Conservation (phyloP, 1,140 invertebrate genomes). For the Drosophila kanapiae region DNA sequence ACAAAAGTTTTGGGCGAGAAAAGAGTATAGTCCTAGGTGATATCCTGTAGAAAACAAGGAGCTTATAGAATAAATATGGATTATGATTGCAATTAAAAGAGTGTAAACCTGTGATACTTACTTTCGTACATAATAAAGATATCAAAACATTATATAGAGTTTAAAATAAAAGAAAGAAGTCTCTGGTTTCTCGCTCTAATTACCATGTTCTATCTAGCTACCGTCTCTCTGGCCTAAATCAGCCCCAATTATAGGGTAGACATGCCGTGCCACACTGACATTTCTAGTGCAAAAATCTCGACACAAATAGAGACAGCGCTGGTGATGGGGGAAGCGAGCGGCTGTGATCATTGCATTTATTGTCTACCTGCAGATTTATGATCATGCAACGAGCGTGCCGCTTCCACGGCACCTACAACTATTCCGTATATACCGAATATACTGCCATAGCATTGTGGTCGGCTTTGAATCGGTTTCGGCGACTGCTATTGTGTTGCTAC, state of each 20-base stretch:
- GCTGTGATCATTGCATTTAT: slow-evolving; percentile 51
- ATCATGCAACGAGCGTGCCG: slow-evolving; percentile 57
- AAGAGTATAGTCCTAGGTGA: background rate
- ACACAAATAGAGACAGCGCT: slow-evolving; percentile 46
- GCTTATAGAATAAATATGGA: background rate
- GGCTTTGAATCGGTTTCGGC: slow-evolving; percentile 22
- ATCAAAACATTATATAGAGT: too few relatives aligned
- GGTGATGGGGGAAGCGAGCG: slow-evolving; percentile 7
- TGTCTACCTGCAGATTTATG: slow-evolving; percentile 64
- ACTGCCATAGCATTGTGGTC: slow-evolving; percentile 31
- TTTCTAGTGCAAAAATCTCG: slow-evolving; percentile 55
- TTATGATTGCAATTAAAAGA: too few relatives aligned
- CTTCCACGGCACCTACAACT: slow-evolving; percentile 50
- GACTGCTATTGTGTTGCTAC: slow-evolving; percentile 3
- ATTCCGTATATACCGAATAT: slow-evolving; percentile 14
- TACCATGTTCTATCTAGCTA: slow-evolving; percentile 1
- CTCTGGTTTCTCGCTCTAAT: slow-evolving; percentile 10
- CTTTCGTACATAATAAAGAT: too few relatives aligned
- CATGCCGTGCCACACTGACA: slow-evolving; percentile 45
- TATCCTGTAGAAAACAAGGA: slow-evolving; percentile 18
- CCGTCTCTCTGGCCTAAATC: background rate
- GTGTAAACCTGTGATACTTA: background rate
- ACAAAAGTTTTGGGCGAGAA: slow-evolving; percentile 17
- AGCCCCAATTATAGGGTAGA: slow-evolving; percentile 34
- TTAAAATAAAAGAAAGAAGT: too few relatives aligned